Conservation (phyloP, 2,888 invertebrate genomes). For the Dolichopus griseipennis region DNA sequence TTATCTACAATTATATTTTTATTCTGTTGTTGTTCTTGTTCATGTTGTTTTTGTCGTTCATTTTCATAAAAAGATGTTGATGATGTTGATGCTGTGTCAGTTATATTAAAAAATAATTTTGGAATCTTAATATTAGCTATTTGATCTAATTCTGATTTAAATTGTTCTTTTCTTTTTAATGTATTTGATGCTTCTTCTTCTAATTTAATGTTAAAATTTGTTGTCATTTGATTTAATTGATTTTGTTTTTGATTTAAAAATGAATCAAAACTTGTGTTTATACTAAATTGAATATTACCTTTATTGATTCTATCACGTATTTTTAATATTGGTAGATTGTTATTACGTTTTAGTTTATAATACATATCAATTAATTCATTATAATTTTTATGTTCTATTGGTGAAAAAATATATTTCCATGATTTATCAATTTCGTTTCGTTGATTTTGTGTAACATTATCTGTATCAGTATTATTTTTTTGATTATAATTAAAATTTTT, state of each 20-base stretch:
- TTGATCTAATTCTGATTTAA: conserved; percentile 11
- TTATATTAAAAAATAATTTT: conserved; percentile 1
- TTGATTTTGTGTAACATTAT: conserved; percentile 40
- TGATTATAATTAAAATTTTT: conserved; percentile 25
- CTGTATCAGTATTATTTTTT: conserved; percentile 21
- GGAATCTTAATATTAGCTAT: conserved; percentile 7
- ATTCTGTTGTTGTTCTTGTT: not conserved
- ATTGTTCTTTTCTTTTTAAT: conserved; percentile 13
- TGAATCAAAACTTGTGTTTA: conserved; percentile 24
- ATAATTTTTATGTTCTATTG: conserved; percentile 38
- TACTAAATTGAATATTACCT: conserved; percentile 22
- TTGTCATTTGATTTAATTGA: not conserved
- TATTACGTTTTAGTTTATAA: conserved; percentile 27
- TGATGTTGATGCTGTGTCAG: not conserved
- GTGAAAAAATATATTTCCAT: conserved; percentile 48
- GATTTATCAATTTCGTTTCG: conserved; percentile 48
- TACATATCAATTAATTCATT: conserved; percentile 31
- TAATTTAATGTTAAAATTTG: conserved; percentile 17
- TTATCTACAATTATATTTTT: conserved; percentile 21
- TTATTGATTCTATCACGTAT: conserved; percentile 33
- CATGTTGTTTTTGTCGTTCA: no score
- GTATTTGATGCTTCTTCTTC: not conserved
- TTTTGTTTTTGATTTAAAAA: not conserved
- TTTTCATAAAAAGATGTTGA: not conserved
- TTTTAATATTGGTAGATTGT: conserved; percentile 30